A percentile compares a stretch with the other conserved stretches of the same genome.
These are phyloP conservation scores for Spisula subtruncata DNA, from an alignment of 2,888 invertebrate species.

Conservation along the genomic window DNA sequence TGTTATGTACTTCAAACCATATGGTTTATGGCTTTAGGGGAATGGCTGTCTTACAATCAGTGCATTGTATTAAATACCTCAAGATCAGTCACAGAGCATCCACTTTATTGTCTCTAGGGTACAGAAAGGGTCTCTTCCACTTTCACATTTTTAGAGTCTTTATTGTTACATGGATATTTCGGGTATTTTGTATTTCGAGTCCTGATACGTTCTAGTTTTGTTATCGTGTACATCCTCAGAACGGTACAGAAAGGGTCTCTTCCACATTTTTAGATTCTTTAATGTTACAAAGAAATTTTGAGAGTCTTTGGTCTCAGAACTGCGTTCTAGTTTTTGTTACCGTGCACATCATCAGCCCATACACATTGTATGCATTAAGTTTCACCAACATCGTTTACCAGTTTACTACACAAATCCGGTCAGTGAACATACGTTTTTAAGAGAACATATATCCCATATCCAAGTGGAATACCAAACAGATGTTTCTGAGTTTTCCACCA, in stretches of 20 bases:
- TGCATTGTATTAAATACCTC: not conserved
- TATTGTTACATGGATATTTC: not conserved
- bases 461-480: constrained; percentile 58
- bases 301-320: not conserved
- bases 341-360: not conserved
- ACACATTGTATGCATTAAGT: constrained; percentile 27
- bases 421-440: constrained; percentile 48
- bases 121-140: not conserved
- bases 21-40: constrained; percentile 55
- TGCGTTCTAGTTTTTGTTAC: constrained; percentile 7
- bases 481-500: constrained; percentile 60
- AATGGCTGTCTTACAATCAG: not conserved
- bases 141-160: constrained; percentile 3
- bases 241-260: not conserved
- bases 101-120: not conserved
- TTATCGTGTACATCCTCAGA: too few relatives aligned
- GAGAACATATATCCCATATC: constrained; percentile 44
- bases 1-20: constrained; percentile 61
- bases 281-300: not conserved
- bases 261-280: constrained; percentile 3
- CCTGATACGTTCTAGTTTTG: too few relatives aligned
- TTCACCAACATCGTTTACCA: constrained; percentile 26
- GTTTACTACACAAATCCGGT: constrained; percentile 51
- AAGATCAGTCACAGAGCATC: not conserved
- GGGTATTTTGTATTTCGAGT: too few relatives aligned